These are phyloP conservation scores for Enteromius afrohamiltoni DNA, from an alignment of 2,797 vertebrate genomes.

Conservation along the genomic window DNA sequence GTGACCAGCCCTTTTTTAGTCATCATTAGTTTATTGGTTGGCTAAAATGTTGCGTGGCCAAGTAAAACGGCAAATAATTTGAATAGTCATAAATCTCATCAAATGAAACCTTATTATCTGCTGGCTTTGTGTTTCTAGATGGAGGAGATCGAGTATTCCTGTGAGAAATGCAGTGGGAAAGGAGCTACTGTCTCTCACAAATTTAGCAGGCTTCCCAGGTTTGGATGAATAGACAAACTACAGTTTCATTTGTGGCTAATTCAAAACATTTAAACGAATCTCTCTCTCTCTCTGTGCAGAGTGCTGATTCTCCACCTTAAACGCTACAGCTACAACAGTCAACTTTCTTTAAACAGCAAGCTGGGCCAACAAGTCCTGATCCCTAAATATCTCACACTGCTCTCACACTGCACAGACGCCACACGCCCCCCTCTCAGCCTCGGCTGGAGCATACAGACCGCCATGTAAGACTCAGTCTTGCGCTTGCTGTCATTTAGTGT, in stretches of 20 bases:
- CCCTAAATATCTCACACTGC: constrained; percentile 91
- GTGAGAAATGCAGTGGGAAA: constrained; percentile 96
- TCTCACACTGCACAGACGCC: constrained; percentile 90
- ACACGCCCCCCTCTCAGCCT: constrained; percentile 87
- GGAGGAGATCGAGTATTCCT: constrained; percentile 98
- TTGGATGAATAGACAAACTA: not conserved
- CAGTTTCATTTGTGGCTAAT: not conserved
- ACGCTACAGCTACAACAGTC: constrained; percentile 95
- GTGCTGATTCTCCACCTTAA: constrained; percentile 98
- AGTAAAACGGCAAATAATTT: not conserved
- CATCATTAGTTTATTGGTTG: not conserved
- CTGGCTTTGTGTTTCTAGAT: constrained; percentile 77
- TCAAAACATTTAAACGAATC: not conserved
- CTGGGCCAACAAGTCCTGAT: constrained; percentile 97
- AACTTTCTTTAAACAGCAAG: constrained; percentile 95
- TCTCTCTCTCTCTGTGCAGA: constrained; percentile 68
- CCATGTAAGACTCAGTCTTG: constrained; percentile 77
- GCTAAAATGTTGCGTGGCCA: not conserved
- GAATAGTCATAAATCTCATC: not conserved
- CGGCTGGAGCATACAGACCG: constrained; percentile 83
- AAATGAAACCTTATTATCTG: not conserved
- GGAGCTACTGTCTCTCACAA: constrained; percentile 92
- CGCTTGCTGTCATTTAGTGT: not conserved
- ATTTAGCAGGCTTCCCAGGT: constrained; percentile 97
- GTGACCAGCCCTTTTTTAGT: not conserved